Conservation (phyloP, 2,888 invertebrate genomes). For the Tenthredo mesomela region DNA sequence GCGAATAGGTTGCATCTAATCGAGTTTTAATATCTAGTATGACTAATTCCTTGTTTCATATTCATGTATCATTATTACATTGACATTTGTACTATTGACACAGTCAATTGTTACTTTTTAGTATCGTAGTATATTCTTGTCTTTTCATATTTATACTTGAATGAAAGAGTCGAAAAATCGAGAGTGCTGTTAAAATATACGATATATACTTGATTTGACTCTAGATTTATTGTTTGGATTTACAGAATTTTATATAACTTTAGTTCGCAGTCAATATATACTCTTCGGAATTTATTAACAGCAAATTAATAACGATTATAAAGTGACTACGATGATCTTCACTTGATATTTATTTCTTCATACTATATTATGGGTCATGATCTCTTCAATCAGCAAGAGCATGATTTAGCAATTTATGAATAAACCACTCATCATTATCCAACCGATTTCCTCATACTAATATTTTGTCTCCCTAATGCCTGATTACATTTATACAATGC, state of each 20-base stretch:
- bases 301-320: not conserved
- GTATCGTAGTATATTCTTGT: not conserved
- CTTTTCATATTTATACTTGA: not conserved
- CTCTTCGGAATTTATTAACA: too few relatives aligned
- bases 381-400: not conserved
- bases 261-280: not conserved
- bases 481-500: not conserved
- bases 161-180: not conserved
- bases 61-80: not conserved
- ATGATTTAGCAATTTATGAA: constrained; percentile 11
- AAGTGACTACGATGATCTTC: not conserved
- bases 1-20: too few relatives aligned
- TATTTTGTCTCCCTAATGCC: not conserved
- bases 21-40: not conserved
- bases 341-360: not conserved
- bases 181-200: not conserved
- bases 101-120: not conserved
- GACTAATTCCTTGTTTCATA: not conserved
- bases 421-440: not conserved
- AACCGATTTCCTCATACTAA: not conserved
- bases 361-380: not conserved
- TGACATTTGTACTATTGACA: not conserved
- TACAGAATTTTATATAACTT: not conserved
- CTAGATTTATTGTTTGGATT: not conserved
- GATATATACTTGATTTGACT: not conserved